Evolutionary conservation across 2,888 invertebrate species (phyloP).

Genomic region (Scaptomyza cyrtandrae): DNA sequence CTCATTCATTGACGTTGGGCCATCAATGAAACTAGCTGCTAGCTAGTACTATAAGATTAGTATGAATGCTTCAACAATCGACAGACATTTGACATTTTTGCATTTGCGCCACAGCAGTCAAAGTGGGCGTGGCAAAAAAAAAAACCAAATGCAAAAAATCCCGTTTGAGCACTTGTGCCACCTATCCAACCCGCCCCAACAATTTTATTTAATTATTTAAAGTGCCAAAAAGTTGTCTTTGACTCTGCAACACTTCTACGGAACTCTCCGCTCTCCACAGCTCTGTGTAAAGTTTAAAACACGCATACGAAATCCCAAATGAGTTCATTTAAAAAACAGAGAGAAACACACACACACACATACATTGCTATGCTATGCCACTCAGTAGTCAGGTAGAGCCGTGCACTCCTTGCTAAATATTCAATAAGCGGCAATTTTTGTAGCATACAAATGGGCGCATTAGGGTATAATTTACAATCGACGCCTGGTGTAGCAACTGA

Average conservation of each 20-base stretch:
- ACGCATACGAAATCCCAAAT: constrained; percentile 76
- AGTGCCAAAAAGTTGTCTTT: constrained; percentile 58
- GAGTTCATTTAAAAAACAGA: constrained; percentile 67
- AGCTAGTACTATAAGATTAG: constrained; percentile 32
- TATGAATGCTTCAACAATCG: constrained; percentile 15
- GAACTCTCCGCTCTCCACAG: neutral
- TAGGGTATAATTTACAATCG: constrained; percentile 79
- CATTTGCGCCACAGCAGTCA: neutral
- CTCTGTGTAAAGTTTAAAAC: constrained; percentile 34
- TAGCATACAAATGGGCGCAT: constrained; percentile 81
- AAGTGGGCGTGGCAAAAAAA: constrained; percentile 21
- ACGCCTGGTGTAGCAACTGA: constrained; percentile 36
- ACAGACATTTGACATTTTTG: constrained; percentile 29
- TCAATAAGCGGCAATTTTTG: constrained; percentile 81
- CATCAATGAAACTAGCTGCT: constrained; percentile 37
- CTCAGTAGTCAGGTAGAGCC: constrained; percentile 39
- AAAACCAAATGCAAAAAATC: constrained; percentile 23
- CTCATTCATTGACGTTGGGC: constrained; percentile 62
- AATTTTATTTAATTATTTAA: constrained; percentile 74
- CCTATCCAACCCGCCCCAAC: neutral
- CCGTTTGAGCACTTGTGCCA: constrained; percentile 7
- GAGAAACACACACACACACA: neutral
- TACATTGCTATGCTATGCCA: neutral
- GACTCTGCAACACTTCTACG: neutral
- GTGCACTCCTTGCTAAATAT: constrained; percentile 69